phyloP scores from a whole-genome alignment of 2,888 invertebrate species.

The Creontiades dilutus region DNA sequence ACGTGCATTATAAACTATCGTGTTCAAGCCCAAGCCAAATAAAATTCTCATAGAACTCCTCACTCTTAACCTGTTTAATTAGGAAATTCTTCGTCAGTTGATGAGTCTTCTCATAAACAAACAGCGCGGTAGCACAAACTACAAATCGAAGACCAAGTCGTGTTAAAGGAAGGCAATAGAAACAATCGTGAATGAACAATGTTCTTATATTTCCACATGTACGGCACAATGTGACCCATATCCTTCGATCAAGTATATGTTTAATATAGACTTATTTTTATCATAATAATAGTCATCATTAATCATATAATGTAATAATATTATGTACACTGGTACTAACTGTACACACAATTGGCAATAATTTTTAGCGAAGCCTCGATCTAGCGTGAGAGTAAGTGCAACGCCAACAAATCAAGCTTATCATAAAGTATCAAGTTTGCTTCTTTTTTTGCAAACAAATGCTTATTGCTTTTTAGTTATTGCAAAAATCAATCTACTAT shows the following conservation, averaged over 20 bases:
- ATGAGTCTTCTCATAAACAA: too few species aligned
- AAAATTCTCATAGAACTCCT: too few species aligned
- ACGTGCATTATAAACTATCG: too few species aligned
- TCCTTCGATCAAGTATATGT: constrained; percentile 75
- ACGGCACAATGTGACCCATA: constrained; percentile 76
- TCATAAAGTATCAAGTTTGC: constrained; percentile 67
- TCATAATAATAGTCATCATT: constrained; percentile 74
- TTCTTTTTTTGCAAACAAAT: constrained; percentile 70
- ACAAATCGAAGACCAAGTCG: not conserved
- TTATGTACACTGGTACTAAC: constrained; percentile 75
- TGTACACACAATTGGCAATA: constrained; percentile 75
- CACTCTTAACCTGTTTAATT: too few species aligned
- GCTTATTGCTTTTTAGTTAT: constrained; percentile 74
- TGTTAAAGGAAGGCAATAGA: constrained; percentile 5
- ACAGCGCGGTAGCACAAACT: too few species aligned
- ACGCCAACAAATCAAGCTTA: constrained; percentile 74
- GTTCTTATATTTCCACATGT: constrained; percentile 75
- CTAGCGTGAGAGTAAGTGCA: constrained; percentile 72
- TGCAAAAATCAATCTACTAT: constrained; percentile 74
- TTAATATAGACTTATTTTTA: constrained; percentile 75
- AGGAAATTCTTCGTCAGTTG: too few species aligned
- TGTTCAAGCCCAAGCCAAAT: too few species aligned
- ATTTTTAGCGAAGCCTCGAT: constrained; percentile 74
- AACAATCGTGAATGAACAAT: constrained; percentile 73
- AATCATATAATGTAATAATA: constrained; percentile 75